These are phyloP conservation scores for Geococcyx californianus DNA, from an alignment of 2,113 vertebrate genomes.

Conservation along the genomic window DNA sequence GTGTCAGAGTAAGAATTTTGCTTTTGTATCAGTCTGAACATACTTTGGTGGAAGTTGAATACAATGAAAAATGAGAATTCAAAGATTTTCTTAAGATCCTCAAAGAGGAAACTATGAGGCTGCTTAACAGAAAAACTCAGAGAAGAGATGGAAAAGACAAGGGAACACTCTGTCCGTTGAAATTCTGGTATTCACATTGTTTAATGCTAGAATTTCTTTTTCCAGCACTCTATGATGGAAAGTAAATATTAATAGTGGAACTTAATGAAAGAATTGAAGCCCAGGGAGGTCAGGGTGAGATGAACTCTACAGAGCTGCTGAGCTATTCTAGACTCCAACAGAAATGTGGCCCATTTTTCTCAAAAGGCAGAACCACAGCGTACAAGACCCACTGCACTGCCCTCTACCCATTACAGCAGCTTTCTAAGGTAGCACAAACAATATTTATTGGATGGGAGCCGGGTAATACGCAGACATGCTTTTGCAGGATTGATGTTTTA, in stretches of 20 bases:
- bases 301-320: background rate
- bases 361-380: background rate
- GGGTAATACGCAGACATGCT: background rate
- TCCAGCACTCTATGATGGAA: background rate
- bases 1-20: background rate
- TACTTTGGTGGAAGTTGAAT: background rate
- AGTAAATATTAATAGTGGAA: background rate
- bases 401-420: background rate
- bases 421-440: background rate
- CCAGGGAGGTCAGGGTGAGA: background rate
- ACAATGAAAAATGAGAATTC: background rate
- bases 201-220: background rate
- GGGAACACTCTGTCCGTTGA: background rate
- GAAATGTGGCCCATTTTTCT: accelerated
- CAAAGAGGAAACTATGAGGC: background rate
- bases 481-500: background rate
- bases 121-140: background rate
- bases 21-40: background rate
- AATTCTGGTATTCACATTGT: background rate
- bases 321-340: background rate
- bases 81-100: background rate
- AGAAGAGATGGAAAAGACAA: background rate
- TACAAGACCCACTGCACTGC: background rate
- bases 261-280: background rate
- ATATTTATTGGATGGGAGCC: background rate